A percentile compares a stretch with the other conserved stretches of the same genome.
Evolutionary conservation across 2,797 vertebrate species (phyloP).

Genomic region (Molossus molossus): DNA sequence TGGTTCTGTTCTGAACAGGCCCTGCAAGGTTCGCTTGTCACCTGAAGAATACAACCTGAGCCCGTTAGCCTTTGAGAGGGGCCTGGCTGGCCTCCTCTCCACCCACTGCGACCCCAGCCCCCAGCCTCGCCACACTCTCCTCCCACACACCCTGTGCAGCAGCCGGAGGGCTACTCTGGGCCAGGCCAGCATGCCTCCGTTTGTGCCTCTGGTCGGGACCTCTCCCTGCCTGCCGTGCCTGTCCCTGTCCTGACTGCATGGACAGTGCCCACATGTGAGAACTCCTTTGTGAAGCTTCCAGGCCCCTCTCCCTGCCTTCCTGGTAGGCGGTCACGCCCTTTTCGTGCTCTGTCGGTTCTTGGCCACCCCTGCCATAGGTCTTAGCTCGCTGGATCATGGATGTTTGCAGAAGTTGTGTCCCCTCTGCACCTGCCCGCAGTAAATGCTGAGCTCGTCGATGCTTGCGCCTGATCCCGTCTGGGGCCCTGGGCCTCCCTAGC

Average conservation of each 20-base stretch:
- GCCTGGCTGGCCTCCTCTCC: background rate
- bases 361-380: background rate
- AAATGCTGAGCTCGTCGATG: background rate
- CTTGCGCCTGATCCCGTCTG: background rate
- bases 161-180: background rate
- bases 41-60: background rate
- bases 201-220: background rate
- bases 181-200: rapidly evolving
- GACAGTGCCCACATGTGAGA: rapidly evolving
- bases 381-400: background rate
- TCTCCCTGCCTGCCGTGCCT: background rate
- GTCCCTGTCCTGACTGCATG: background rate
- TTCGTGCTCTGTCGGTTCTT: background rate
- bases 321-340: rapidly evolving
- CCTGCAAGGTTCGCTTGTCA: background rate
- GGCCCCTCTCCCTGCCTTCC: background rate
- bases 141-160: background rate
- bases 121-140: background rate
- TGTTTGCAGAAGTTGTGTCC: background rate
- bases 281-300: background rate
- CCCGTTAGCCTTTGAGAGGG: background rate
- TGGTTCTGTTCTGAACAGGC: background rate
- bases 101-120: background rate
- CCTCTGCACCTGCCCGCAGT: background rate
- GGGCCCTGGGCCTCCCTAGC: background rate